These are phyloP conservation scores for Gallinago media DNA, from an alignment of 2,113 vertebrate species.

Conservation along the genomic window DNA sequence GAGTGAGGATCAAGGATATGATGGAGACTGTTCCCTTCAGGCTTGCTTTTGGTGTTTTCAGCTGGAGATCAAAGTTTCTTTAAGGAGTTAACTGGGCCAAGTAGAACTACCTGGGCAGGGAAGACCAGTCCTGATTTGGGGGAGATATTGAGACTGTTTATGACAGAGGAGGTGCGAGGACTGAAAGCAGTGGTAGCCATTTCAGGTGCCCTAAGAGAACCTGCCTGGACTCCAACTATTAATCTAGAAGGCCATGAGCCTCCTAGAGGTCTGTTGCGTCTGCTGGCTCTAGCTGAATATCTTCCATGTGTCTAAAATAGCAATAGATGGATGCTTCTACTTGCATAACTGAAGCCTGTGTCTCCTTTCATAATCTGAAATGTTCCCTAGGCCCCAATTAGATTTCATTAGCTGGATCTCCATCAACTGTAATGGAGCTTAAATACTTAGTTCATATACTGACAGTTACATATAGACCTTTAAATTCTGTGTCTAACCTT, in stretches of 20 bases:
- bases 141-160: fast-evolving
- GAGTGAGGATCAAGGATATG: neutral
- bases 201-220: neutral
- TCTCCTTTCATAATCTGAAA: neutral
- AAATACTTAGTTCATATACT: neutral
- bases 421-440: neutral
- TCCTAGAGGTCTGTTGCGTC: neutral
- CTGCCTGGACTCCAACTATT: neutral
- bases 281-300: neutral
- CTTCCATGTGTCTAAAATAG: neutral
- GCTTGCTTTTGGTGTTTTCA: neutral
- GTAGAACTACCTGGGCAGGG: neutral
- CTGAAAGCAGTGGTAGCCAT: neutral
- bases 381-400: neutral
- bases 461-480: neutral
- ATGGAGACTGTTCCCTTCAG: neutral
- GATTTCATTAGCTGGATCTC: neutral
- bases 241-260: neutral
- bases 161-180: neutral
- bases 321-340: neutral
- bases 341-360: neutral
- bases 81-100: neutral
- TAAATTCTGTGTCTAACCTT: neutral
- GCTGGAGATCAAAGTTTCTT: neutral
- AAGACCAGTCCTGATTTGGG: neutral